These are phyloP conservation scores for Zingel zingel DNA, from an alignment of 2,113 vertebrate species.

Conservation along the genomic window DNA sequence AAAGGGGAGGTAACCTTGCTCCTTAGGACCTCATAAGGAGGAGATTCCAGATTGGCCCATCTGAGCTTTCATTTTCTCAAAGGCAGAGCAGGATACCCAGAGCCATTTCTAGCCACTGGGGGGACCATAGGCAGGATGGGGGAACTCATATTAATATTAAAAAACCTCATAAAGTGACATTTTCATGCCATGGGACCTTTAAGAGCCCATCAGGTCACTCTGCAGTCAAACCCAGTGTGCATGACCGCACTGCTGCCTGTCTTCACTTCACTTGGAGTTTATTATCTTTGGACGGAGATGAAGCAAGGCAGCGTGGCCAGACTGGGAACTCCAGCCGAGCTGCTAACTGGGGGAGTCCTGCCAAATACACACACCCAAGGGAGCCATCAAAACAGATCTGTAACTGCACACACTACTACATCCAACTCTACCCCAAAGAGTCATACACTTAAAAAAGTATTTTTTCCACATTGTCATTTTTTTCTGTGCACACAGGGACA, in stretches of 20 bases:
- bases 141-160: too few relatives aligned
- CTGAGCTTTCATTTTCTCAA: too few relatives aligned
- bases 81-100: too few relatives aligned
- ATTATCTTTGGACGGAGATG: conserved; percentile 70
- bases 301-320: conserved; percentile 37
- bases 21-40: too few relatives aligned
- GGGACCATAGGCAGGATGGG: too few relatives aligned
- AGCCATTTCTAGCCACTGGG: too few relatives aligned
- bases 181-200: too few relatives aligned
- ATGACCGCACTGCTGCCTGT: conserved; percentile 40
- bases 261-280: conserved; percentile 50
- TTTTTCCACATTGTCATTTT: conserved; percentile 38
- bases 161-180: too few relatives aligned
- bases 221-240: not conserved
- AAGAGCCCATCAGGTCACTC: conserved; percentile 28
- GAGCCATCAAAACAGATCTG: conserved; percentile 42
- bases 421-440: conserved; percentile 22
- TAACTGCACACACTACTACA: conserved; percentile 10
- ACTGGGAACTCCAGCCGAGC: conserved; percentile 38
- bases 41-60: too few relatives aligned
- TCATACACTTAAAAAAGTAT: conserved; percentile 2
- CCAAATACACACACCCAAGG: conserved; percentile 50
- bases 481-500: not conserved
- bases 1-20: too few relatives aligned
- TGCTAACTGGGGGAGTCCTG: conserved; percentile 33